Conservation (phyloP, 1,140 invertebrate genomes). For the Caenorhabditis briggsae region DNA sequence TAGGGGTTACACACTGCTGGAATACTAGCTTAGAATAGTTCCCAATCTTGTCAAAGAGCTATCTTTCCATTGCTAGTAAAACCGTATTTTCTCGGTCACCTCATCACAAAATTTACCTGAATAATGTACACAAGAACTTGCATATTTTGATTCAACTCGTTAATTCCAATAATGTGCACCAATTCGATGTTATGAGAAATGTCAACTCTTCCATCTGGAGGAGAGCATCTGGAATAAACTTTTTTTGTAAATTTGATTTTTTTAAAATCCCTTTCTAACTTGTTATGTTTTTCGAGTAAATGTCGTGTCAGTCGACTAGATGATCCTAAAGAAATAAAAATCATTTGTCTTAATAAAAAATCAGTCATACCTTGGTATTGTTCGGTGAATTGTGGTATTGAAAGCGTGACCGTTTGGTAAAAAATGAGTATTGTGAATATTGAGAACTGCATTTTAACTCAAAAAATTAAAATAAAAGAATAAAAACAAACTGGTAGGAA, state of each 20-base stretch:
- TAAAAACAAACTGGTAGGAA: neutral
- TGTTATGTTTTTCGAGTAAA: constrained; percentile 65
- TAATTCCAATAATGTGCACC: constrained; percentile 68
- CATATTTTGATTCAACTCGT: constrained; percentile 69
- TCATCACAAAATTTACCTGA: constrained; percentile 48
- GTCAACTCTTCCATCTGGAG: constrained; percentile 67
- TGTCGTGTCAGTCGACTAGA: constrained; percentile 62
- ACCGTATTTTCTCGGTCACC: neutral
- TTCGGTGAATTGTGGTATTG: constrained; percentile 7
- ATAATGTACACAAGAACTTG: constrained; percentile 68
- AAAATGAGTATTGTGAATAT: constrained; percentile 1
- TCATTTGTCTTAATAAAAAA: neutral
- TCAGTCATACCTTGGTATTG: constrained; percentile 45
- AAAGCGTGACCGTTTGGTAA: constrained; percentile 10
- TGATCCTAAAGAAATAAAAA: constrained; percentile 19
- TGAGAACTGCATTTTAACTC: neutral
- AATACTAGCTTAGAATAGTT: too few species aligned
- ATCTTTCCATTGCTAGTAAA: constrained; percentile 73
- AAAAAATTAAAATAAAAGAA: neutral
- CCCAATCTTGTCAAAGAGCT: too few species aligned
- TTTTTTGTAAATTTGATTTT: neutral
- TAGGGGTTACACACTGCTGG: too few species aligned
- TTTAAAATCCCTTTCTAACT: neutral
- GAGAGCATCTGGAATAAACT: constrained; percentile 58
- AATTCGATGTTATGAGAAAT: constrained; percentile 67